Base-by-base conservation (phyloP, 2,113 vertebrate species). In the Cettia cetti region DNA sequence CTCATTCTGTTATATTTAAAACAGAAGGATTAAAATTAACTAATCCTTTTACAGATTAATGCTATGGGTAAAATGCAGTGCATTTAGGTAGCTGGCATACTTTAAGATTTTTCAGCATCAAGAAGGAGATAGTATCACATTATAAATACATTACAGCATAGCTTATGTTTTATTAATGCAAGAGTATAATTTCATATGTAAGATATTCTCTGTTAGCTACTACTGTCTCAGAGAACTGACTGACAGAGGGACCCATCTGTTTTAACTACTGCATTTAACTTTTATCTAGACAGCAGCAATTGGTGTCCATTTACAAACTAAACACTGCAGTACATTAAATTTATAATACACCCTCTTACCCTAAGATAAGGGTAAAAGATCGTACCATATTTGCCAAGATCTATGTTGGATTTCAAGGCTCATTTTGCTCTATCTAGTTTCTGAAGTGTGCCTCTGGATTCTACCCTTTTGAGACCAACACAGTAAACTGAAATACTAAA, bases 121-220 rank as follows among this genome's bases (percentile, higher is more conserved):
- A 6, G 2, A 60, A 81, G 26, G 52, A 60, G 11, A n/a, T 10
- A 50, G 26, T 60, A 81, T 37, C 15, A 65, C 31, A 31, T 71
- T 59, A 63, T 75, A 45, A 82, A 61, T 27, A 77, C 35, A 17
- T 37, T 59, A 78, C 20, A 81, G 54, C 40, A 66, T 7, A 54
- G 13, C 11, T 82, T 50, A 40, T 1, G 0, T 45, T 92, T 85
- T 61, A 70, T 72, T 74, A 70, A 50, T 16, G 69, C 21, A 84
- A 37, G 8, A 60, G 23, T 14, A 10, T 39, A 44, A 26, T 18
- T 60, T 56, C 7, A 1, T 18, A 3, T 11, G 1, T 4, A 20
- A 88, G 23, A 39, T 27, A 68, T 59, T 82, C 15, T 4, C n/a
- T 45, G 26, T n/a, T 27, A 87, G 60, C 50, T 75, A 15, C 21